A percentile compares a stretch with the other conserved stretches of the same genome.
Evolutionary conservation across 1,140 invertebrate genomes (phyloP).

Genomic region (Lordiphosa mommai): DNA sequence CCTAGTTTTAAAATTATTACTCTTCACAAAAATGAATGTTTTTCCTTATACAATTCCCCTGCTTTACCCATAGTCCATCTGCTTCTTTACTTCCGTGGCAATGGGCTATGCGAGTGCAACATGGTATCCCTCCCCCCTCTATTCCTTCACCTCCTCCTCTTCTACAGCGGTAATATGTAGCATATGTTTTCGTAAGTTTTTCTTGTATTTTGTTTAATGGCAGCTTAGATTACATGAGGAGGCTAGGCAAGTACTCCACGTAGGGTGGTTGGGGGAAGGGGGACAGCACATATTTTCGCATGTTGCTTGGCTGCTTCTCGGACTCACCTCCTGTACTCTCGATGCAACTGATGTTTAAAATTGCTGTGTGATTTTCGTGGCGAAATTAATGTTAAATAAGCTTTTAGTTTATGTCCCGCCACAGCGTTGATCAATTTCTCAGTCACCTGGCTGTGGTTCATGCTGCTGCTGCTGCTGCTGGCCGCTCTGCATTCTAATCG

Average conservation of each 20-base stretch:
- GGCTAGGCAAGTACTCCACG: slow-evolving; percentile 26
- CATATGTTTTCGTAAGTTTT: slow-evolving; percentile 78
- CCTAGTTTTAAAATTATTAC: too few species aligned
- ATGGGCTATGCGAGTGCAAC: slow-evolving; percentile 16
- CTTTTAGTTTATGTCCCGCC: slow-evolving; percentile 77
- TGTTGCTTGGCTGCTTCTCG: slow-evolving; percentile 40
- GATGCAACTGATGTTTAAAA: slow-evolving; percentile 73
- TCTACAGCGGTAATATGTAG: slow-evolving; percentile 71
- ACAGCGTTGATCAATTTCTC: slow-evolving; percentile 75
- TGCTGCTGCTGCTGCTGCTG: slow-evolving; percentile 11
- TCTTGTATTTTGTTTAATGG: slow-evolving; percentile 78
- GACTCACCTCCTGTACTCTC: background rate
- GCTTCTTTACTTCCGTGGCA: slow-evolving; percentile 40
- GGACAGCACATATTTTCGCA: slow-evolving; percentile 43
- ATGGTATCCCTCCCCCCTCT: slow-evolving; percentile 7
- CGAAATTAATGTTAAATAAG: slow-evolving; percentile 78
- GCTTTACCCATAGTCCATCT: slow-evolving; percentile 17
- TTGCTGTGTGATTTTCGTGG: slow-evolving; percentile 77
- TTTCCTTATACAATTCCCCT: too few species aligned
- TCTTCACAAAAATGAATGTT: too few species aligned
- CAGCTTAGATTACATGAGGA: slow-evolving; percentile 71
- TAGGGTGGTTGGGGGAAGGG: background rate
- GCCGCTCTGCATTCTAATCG: slow-evolving; percentile 27
- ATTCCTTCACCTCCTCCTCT: slow-evolving; percentile 22
- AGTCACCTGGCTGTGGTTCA: slow-evolving; percentile 56